A percentile compares a stretch with the other conserved stretches of the same genome.
phyloP scores from a whole-genome alignment of 1,140 invertebrate species.

The Scylla paramamosain region DNA sequence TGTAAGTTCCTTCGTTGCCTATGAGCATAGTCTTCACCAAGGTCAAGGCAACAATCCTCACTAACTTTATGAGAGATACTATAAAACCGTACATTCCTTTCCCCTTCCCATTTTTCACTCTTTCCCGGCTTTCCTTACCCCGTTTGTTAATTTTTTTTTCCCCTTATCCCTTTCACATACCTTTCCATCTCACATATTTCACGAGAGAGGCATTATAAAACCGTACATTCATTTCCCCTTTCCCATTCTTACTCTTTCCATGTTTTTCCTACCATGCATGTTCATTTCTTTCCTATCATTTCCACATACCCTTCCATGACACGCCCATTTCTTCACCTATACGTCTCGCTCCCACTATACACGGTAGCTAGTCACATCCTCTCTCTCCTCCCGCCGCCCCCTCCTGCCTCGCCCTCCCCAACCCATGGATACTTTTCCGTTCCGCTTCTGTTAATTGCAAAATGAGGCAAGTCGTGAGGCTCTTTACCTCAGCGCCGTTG shows the following conservation, averaged over 20 bases:
- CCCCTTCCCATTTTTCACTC: too few species aligned
- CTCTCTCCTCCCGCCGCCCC: not conserved
- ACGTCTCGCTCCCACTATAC: not conserved
- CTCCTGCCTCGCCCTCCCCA: not conserved
- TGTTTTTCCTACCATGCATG: too few species aligned
- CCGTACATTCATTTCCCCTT: not conserved
- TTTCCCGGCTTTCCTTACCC: too few species aligned
- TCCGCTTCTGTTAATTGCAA: conserved; percentile 5
- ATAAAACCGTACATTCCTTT: too few species aligned
- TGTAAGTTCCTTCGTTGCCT: too few species aligned
- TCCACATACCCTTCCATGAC: not conserved
- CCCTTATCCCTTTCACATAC: too few species aligned
- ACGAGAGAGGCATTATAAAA: not conserved
- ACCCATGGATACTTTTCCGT: not conserved
- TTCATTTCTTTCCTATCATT: not conserved
- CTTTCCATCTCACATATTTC: too few species aligned
- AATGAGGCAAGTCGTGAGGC: not conserved
- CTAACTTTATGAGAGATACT: too few species aligned
- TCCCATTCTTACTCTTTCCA: not conserved
- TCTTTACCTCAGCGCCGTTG: not conserved
- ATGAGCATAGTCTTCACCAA: too few species aligned
- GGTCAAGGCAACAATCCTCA: too few species aligned
- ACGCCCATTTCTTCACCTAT: not conserved
- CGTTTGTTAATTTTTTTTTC: too few species aligned
- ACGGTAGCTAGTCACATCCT: not conserved